These are phyloP conservation scores for Neoniphon sammara DNA, from an alignment of 2,797 vertebrate genomes.

Conservation along the genomic window DNA sequence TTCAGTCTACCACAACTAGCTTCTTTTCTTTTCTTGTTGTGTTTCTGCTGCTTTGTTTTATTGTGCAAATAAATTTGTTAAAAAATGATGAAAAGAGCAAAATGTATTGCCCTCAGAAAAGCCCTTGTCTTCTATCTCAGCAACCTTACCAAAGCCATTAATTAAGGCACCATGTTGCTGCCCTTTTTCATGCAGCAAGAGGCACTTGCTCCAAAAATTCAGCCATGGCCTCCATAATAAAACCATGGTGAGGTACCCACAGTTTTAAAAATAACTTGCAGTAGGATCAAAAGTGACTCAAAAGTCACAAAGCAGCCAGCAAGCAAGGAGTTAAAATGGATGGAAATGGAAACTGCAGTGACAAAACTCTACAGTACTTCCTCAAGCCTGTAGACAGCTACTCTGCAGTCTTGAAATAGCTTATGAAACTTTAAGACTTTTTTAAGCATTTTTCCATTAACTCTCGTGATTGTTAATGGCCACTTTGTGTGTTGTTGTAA, in stretches of 20 bases:
- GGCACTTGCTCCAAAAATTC: neutral
- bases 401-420: too few relatives aligned
- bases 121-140: too few relatives aligned
- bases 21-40: too few relatives aligned
- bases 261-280: constrained; percentile 32
- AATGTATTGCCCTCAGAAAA: too few relatives aligned
- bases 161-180: neutral
- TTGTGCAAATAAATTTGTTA: too few relatives aligned
- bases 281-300: constrained; percentile 1
- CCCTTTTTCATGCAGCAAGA: neutral
- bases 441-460: neutral
- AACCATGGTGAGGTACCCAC: neutral
- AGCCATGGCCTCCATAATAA: neutral
- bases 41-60: too few relatives aligned
- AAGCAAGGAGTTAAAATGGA: neutral
- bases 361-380: too few relatives aligned
- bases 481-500: neutral
- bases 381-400: too few relatives aligned
- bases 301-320: neutral
- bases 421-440: neutral
- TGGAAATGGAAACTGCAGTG: neutral
- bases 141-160: neutral
- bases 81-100: too few relatives aligned
- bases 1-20: too few relatives aligned
- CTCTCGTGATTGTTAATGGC: neutral